These are phyloP conservation scores for Mystacides longicornis DNA, from an alignment of 2,888 invertebrate species.

Conservation along the genomic window DNA sequence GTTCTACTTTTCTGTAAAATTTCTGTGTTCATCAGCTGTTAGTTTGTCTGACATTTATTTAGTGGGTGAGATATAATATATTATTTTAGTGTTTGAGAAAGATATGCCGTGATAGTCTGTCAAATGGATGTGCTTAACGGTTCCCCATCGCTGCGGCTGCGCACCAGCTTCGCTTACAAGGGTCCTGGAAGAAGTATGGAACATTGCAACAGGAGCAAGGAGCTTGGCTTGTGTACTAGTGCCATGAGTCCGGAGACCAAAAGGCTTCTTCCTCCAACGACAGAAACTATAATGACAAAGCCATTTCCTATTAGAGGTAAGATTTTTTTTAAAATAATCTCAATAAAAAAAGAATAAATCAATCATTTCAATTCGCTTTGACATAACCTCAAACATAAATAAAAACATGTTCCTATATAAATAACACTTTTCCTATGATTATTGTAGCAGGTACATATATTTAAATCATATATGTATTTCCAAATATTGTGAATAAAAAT, in stretches of 20 bases:
- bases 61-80: slow-evolving; percentile 6
- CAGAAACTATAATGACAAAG: slow-evolving; percentile 82
- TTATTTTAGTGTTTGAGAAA: slow-evolving; percentile 28
- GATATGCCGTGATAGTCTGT: slow-evolving; percentile 41
- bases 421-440: no score
- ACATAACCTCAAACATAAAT: no score
- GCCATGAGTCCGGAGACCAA: slow-evolving; percentile 63
- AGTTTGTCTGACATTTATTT: slow-evolving; percentile 10
- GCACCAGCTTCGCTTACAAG: slow-evolving; percentile 10
- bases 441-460: no score
- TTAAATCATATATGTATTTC: no score
- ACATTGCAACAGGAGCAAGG: slow-evolving; percentile 36
- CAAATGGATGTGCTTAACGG: slow-evolving; percentile 42
- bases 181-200: slow-evolving; percentile 10
- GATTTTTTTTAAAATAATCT: not conserved
- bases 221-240: slow-evolving; percentile 58
- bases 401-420: no score
- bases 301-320: slow-evolving; percentile 81
- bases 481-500: no score
- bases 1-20: no score
- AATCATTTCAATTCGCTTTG: no score
- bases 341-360: no score
- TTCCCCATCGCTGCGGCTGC: slow-evolving; percentile 41
- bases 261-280: slow-evolving; percentile 65
- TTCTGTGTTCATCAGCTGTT: slow-evolving; percentile 10